phyloP scores from a whole-genome alignment of 2,888 invertebrate species.

The Melangyna quadrimaculata region DNA sequence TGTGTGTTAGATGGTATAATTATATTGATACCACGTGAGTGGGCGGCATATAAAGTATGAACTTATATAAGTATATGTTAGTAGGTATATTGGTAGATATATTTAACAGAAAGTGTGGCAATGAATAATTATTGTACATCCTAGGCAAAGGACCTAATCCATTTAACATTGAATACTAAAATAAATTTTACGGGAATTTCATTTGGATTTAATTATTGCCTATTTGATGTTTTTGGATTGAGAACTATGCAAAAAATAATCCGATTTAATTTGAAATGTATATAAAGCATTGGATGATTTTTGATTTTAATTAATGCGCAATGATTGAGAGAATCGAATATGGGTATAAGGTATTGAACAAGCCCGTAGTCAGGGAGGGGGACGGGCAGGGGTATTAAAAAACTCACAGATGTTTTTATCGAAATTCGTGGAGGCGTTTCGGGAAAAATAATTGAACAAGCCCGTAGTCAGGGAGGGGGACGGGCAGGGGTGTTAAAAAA shows the following conservation, averaged over 20 bases:
- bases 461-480: no score
- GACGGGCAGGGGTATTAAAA: no score
- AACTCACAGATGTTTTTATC: no score
- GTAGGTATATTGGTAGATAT: no score
- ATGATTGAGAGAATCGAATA: no score
- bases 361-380: no score
- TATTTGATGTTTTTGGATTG: constrained; percentile 3
- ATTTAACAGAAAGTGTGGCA: not conserved
- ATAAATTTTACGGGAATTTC: constrained; percentile 62
- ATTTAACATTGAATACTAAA: constrained; percentile 46
- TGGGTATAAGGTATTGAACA: no score
- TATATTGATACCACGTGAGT: constrained; percentile 54
- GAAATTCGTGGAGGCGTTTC: no score
- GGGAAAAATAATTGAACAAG: no score
- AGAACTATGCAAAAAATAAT: constrained; percentile 31
- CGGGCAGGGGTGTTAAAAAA: no score
- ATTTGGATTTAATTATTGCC: constrained; percentile 61
- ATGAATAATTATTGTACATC: not conserved
- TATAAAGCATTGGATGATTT: not conserved
- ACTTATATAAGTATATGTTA: not conserved
- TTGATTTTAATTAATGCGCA: not conserved
- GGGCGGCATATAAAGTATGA: not conserved
- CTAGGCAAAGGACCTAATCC: constrained; percentile 18
- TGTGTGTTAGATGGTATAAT: constrained; percentile 46
- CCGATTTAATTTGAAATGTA: constrained; percentile 12